A percentile compares a stretch with the other conserved stretches of the same genome.
phyloP scores from a whole-genome alignment of 23 tunicate species.

The Trididemnum nubilum region DNA sequence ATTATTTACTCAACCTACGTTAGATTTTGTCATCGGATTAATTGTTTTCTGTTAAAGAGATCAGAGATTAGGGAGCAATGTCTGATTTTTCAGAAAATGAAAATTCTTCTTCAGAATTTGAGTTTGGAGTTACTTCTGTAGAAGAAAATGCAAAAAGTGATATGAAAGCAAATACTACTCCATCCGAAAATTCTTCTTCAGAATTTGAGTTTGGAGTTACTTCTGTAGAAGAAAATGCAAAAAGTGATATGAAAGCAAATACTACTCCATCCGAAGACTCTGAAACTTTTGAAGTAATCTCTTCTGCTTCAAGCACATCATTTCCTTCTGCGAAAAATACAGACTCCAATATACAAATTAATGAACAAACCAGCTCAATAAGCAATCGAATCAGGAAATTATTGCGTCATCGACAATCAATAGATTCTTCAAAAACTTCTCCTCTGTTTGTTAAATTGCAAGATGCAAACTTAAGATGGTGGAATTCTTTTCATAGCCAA shows the following conservation, averaged over 20 bases:
- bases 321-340: neutral
- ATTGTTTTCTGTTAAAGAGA: too few relatives aligned
- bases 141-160: constrained; percentile 1
- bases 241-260: neutral
- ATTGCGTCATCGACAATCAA: neutral
- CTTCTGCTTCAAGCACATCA: neutral
- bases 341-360: neutral
- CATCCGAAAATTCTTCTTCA: neutral
- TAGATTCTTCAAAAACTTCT: neutral
- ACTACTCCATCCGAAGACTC: neutral
- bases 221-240: neutral
- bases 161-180: neutral
- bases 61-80: too few relatives aligned
- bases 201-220: constrained; percentile 10
- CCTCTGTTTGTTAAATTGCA: constrained; percentile 40
- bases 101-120: neutral
- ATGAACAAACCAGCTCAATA: neutral
- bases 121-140: constrained; percentile 1
- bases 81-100: neutral
- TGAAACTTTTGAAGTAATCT: neutral
- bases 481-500: constrained; percentile 1
- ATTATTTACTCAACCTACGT: too few relatives aligned
- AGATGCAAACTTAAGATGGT: constrained; percentile 36
- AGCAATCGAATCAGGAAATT: constrained; percentile 2
- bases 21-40: too few relatives aligned